Base-by-base conservation (phyloP, 2,888 invertebrate species). In the Stenurella melanura region DNA sequence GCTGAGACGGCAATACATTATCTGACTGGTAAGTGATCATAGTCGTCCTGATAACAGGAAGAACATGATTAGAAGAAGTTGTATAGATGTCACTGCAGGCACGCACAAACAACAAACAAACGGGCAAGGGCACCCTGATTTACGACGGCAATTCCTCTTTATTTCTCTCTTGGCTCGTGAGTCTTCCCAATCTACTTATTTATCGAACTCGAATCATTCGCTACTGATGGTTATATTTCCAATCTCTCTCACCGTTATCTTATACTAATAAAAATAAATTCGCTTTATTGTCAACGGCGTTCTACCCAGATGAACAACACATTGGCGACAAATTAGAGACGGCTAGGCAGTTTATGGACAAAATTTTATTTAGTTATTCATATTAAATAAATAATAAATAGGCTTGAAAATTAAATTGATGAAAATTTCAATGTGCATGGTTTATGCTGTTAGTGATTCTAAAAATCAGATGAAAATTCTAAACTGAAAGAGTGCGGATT, bases 121-220 rank as follows among this genome's bases (percentile, higher is more conserved):
- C 78, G 81, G 82, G 82, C 82, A 83, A 82, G 81, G 84, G 83
- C 82, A 78, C 82, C 85, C 88, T 89, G 90, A 90, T 90, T 90
- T 89, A 90, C 90, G 87, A 88, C 85, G 85, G 86, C 89, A 89
- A 89, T 89, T 89, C 89, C 86, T 89, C 89, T 89, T 89, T 90
- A 90, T 90, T 89, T 89, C 89, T 89, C 89, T 89, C 88, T 86
- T 85, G 78, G 75, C 78, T 76, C 77, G 63, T 56, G 73, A 60
- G 64, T 63, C 76, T 75, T 83, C 83, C 86, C 86, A 83, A 86
- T 88, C 84, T 85, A 86, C 86, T 88, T 87, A 87, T 88, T 89
- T 88, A 88, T 88, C 87, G 87, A 87, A 85, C 85, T 85, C 80
- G 84, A 84, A 87, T 87, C 86, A 83, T 84, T 79, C 76, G 70